A percentile compares a stretch with the other conserved stretches of the same genome.
phyloP scores from a whole-genome alignment of 2,113 vertebrate genomes.

The Dendrocopos noguchii region DNA sequence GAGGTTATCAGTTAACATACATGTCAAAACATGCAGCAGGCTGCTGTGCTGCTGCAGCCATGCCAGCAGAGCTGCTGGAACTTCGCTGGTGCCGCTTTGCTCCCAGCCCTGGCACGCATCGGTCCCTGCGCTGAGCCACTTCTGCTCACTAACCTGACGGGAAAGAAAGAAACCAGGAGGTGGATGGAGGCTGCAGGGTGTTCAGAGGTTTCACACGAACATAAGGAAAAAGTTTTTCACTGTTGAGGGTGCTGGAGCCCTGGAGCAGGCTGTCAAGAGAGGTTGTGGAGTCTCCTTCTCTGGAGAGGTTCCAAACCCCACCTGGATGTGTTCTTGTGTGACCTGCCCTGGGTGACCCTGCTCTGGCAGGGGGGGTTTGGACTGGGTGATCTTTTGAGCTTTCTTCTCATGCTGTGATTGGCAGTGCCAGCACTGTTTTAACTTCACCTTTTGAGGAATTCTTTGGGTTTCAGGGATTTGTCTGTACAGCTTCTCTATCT shows the following conservation, averaged over 20 bases:
- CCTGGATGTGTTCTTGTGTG: too few relatives aligned
- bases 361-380: too few relatives aligned
- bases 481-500: background rate
- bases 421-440: rapidly evolving
- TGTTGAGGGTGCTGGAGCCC: too few relatives aligned
- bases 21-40: background rate
- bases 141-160: background rate
- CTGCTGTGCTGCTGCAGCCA: background rate
- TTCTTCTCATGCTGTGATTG: background rate
- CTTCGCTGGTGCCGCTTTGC: background rate
- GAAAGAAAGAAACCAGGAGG: background rate
- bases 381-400: too few relatives aligned
- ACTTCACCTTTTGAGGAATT: background rate
- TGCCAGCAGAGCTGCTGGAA: background rate
- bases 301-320: too few relatives aligned
- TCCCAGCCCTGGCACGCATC: background rate
- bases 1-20: background rate
- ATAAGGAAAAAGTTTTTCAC: too few relatives aligned
- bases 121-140: background rate
- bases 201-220: background rate
- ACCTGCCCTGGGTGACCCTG: too few relatives aligned
- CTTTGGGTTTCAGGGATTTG: background rate
- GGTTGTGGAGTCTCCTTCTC: too few relatives aligned
- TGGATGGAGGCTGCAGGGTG: background rate
- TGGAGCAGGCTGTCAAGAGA: too few relatives aligned